Evolutionary conservation across 2,888 invertebrate genomes (phyloP), one percentile per base, ranked within the genome.

Genomic region (Rosalia funebris): DNA sequence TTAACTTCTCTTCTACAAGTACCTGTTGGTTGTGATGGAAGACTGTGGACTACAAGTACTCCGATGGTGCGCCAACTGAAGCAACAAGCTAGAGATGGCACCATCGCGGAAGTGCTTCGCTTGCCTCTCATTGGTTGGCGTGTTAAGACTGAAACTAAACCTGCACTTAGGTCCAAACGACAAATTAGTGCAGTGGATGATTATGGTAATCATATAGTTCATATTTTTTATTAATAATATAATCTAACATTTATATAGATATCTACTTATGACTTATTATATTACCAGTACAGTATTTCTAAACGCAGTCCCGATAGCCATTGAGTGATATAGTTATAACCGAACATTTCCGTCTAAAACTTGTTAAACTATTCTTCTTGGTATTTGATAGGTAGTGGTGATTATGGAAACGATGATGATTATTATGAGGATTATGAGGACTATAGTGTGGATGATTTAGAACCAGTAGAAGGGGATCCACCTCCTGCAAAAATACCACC

Each of bases 11-110:
- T 81, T 50, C 76, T 87, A 53, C 81, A 85, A 72, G 84, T 85
- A 0, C 82, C 91, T 84, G 90, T 92, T 57, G 93, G 93, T 1
- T 93, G 93, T 79, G 89, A 89, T 45, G 88, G 88, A 42, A 86
- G 86, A 65, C 82, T 92, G 19, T 89, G 89, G 86, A 81, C 84
- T n/a, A 85, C 87, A 47, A 88, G 89, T 72, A 84, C 86, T 36
- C 83, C 88, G 17, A 80, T 90, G 10, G 84, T 92, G n/a, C 87
- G 88, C 25, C 87, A 88, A 25, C 79, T 92, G 9, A 86, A 90
- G 61, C 86, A 88, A 47, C 88, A 90, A 70, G 86, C 91, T 0
- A 84, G 85, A 2, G 91, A 91, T 73, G 92, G 92, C 0, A 89
- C 89, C 0, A 83, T 93, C 53, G 84, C 89, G 14, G 87, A 89